Evolutionary conservation across 1,140 invertebrate genomes (phyloP).

Genomic region (Sinella curviseta): DNA sequence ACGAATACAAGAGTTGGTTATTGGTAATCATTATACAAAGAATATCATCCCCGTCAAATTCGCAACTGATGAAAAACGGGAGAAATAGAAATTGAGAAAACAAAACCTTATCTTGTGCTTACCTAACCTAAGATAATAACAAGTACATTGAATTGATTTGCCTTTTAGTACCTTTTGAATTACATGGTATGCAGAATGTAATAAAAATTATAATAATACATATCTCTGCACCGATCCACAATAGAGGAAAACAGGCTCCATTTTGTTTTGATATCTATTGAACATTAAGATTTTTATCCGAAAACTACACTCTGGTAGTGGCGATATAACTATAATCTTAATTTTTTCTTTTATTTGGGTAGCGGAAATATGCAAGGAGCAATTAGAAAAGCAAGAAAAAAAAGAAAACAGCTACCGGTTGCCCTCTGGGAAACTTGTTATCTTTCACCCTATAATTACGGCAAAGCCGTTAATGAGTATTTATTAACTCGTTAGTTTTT

Average conservation of each 20-base stretch:
- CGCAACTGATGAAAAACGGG: not conserved
- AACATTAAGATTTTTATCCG: not conserved
- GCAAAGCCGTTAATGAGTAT: conserved; percentile 10
- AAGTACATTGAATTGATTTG: not conserved
- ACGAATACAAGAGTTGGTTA: too few relatives aligned
- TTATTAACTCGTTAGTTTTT: conserved; percentile 25
- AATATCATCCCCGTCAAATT: too few relatives aligned
- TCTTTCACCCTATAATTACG: conserved; percentile 10
- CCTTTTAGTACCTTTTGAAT: not conserved
- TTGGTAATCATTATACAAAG: too few relatives aligned
- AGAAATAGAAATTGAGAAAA: too few relatives aligned
- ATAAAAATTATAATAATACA: not conserved
- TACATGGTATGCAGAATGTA: not conserved
- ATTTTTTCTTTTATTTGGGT: conserved; percentile 1
- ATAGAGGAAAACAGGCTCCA: too few relatives aligned
- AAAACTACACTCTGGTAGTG: not conserved
- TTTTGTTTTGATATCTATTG: not conserved
- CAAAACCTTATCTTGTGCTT: not conserved
- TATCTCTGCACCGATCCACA: not conserved
- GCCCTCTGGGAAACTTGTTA: conserved; percentile 7
- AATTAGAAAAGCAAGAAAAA: conserved; percentile 14
- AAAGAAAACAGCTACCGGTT: conserved; percentile 1
- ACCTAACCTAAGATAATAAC: not conserved
- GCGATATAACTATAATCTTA: not conserved
- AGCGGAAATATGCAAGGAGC: not conserved